Base-by-base conservation (phyloP, 2,797 vertebrate genomes). In the Channallabes apus region DNA sequence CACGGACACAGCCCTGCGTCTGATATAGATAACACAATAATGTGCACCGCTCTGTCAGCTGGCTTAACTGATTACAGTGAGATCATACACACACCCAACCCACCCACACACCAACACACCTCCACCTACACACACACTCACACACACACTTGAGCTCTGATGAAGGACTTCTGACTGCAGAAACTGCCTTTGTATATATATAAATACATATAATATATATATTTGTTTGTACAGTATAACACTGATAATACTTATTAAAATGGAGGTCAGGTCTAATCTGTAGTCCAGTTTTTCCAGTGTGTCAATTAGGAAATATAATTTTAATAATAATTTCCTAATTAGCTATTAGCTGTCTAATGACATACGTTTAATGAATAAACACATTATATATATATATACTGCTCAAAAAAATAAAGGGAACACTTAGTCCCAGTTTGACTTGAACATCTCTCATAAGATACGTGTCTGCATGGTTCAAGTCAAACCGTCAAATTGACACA, bases 1-100 rank as follows among this genome's bases (percentile, higher is more conserved):
- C 86, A 82, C 61, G 68, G 73, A 82, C 84, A 56, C 73, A 86
- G 86, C 82, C 80, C 65, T 67, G 80, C 61, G 89, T 86, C 83
- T 88, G 85, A 86, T 78, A 80, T 72, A 80, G 85, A 90, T 91
- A 89, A 89, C 88, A 88, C 89, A 88, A 90, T 91, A 87, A 86
- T 89, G 87, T 85, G 80, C 80, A 84, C 82, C 41, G 68, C 59
- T 80, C 76, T 86, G 85, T 86, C 85, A 87, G 82, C 65, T 84
- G 88, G 83, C 85, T 87, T 84, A 84, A 85, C 84, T 86, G 89
- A 90, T 91, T 89, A 90, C 80, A 84, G 81, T 72, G 83, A 91
- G 87, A 86, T 82, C 73, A 82, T 85, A 82, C 82, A 7, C 46
- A 76, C 73, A 77, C 58, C 73, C 69, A 76, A 77, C 58, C 73